Evolutionary conservation across 2,113 vertebrate genomes (phyloP).

Genomic region (Phylloscopus whistleri): DNA sequence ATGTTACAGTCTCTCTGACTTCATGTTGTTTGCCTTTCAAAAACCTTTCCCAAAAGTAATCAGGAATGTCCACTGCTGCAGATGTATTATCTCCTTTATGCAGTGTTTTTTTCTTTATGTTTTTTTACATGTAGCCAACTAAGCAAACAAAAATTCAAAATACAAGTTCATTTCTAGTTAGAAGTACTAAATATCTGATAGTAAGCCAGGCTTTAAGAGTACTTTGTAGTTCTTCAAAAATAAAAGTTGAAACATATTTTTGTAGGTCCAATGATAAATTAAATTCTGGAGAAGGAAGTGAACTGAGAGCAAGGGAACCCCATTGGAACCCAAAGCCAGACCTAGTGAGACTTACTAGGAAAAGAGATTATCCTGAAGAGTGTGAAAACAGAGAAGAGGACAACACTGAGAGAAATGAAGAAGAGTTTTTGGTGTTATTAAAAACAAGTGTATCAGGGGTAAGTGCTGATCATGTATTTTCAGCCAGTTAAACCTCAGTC

Average conservation of each 20-base stretch:
- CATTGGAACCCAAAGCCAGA: not conserved
- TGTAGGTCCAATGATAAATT: not conserved
- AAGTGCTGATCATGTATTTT: not conserved
- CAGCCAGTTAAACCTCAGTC: not conserved
- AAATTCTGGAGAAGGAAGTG: not conserved
- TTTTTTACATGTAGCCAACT: not conserved
- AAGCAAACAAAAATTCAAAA: not conserved
- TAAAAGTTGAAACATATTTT: not conserved
- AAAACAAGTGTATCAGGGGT: not conserved
- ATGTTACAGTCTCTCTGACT: not conserved
- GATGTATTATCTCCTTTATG: accelerated
- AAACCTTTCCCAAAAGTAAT: not conserved
- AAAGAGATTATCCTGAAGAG: not conserved
- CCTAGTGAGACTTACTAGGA: not conserved
- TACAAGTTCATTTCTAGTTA: not conserved
- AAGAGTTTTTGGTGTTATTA: not conserved
- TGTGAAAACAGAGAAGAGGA: not conserved
- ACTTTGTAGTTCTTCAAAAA: not conserved
- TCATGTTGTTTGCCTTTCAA: not conserved
- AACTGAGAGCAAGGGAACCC: not conserved
- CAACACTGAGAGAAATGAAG: not conserved
- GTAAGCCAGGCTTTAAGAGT: not conserved
- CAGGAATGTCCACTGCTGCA: not conserved
- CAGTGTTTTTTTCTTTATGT: not conserved
- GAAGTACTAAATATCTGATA: not conserved